Conservation (phyloP, 2,888 invertebrate genomes). For the Tenthredo distinguenda region DNA sequence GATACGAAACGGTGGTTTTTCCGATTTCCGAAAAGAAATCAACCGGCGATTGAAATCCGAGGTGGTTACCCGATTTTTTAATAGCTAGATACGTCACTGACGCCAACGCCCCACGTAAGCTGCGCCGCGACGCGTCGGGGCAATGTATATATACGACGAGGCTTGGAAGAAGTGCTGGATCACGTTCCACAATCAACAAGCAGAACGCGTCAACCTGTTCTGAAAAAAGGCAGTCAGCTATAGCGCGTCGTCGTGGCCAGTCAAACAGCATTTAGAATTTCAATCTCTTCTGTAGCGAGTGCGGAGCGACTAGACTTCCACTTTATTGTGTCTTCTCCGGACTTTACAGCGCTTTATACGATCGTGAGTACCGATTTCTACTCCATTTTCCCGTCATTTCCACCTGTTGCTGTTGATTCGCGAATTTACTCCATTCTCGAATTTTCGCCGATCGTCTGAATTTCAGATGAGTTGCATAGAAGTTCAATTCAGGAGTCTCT, state of each 20-base stretch:
- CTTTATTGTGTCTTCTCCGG: neutral
- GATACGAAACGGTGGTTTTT: too few relatives aligned
- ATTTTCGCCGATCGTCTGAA: neutral
- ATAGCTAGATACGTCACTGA: neutral
- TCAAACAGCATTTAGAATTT: neutral
- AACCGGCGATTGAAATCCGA: neutral
- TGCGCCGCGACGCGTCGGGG: conserved; percentile 1
- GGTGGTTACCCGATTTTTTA: neutral
- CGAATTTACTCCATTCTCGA: neutral
- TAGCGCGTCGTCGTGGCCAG: neutral
- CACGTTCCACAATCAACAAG: conserved; percentile 24
- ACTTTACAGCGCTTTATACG: neutral
- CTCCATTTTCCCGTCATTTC: neutral
- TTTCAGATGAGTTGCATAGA: neutral
- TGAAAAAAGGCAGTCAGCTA: neutral
- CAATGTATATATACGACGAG: neutral
- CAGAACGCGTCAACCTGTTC: neutral
- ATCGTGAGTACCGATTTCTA: neutral
- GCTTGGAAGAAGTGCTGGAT: conserved; percentile 32
- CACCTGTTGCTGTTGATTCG: neutral
- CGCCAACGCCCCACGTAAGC: conserved; percentile 33
- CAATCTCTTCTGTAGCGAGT: neutral
- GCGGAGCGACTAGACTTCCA: neutral
- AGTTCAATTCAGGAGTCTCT: neutral
- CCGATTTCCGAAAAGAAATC: neutral